Conservation (phyloP, 2,888 invertebrate species). For the Tridacna crocea region DNA sequence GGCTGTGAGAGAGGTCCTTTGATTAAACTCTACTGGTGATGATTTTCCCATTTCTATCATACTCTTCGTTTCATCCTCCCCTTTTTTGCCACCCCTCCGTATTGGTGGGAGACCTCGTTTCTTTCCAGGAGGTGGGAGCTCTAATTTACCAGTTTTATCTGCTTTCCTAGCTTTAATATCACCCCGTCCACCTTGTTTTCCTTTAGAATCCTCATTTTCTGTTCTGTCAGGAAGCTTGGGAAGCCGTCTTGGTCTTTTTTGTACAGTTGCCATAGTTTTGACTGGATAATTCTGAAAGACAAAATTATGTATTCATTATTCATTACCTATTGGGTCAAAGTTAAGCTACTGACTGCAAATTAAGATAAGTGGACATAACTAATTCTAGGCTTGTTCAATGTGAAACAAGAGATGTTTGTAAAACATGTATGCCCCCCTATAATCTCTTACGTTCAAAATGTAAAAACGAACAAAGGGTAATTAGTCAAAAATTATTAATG, state of each 20-base stretch:
- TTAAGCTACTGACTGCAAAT: too few species aligned
- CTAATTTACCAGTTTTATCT: background rate
- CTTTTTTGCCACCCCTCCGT: conserved; percentile 22
- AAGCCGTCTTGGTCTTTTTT: conserved; percentile 52
- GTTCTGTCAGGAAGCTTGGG: conserved; percentile 41
- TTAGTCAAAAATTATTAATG: too few species aligned
- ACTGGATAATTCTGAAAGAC: background rate
- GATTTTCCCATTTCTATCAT: conserved; percentile 57
- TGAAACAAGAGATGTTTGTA: too few species aligned
- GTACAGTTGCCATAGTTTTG: conserved; percentile 54
- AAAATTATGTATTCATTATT: too few species aligned
- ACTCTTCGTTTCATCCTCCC: conserved; percentile 57
- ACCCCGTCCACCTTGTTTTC: background rate
- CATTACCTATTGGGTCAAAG: too few species aligned
- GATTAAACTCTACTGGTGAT: conserved; percentile 44
- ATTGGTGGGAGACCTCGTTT: conserved; percentile 48
- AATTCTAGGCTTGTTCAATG: too few species aligned
- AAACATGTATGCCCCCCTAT: too few species aligned
- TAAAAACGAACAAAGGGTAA: too few species aligned
- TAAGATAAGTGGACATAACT: too few species aligned
- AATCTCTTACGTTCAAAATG: too few species aligned
- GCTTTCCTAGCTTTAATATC: conserved; percentile 4
- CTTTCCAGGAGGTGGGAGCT: conserved; percentile 35
- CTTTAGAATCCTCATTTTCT: conserved; percentile 28
- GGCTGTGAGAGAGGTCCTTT: conserved; percentile 65